These are phyloP conservation scores for Galerucella calmariensis DNA, from an alignment of 2,888 invertebrate genomes.

Conservation along the genomic window DNA sequence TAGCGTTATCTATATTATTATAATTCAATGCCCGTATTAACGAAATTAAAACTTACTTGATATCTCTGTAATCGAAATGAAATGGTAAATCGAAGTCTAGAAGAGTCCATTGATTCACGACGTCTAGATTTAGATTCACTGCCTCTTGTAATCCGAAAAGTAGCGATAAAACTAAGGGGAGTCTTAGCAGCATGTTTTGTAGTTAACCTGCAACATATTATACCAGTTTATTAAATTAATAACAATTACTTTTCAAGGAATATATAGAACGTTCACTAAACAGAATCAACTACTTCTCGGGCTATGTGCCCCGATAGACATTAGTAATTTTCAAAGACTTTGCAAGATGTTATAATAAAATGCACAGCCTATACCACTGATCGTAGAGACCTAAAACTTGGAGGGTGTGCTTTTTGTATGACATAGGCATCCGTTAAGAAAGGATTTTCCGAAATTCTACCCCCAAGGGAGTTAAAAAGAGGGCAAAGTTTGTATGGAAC, in stretches of 20 bases:
- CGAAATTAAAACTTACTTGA: constrained; percentile 52
- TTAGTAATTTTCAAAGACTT: too few relatives aligned
- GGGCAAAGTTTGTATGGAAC: too few relatives aligned
- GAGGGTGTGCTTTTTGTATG: too few relatives aligned
- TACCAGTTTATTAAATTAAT: not conserved
- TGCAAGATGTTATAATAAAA: too few relatives aligned
- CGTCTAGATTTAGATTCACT: constrained; percentile 67
- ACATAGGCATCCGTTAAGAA: too few relatives aligned
- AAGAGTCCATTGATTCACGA: constrained; percentile 77
- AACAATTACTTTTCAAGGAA: not conserved
- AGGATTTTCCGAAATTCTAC: too few relatives aligned
- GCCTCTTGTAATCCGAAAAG: constrained; percentile 11
- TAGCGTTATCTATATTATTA: not conserved
- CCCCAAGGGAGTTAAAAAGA: too few relatives aligned
- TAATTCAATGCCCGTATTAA: not conserved
- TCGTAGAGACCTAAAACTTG: too few relatives aligned
- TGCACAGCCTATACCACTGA: too few relatives aligned
- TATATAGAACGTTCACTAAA: not conserved
- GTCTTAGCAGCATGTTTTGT: constrained; percentile 54
- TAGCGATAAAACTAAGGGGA: not conserved
- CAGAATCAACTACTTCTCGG: too few relatives aligned
- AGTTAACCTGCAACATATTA: constrained; percentile 60
- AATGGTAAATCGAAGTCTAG: constrained; percentile 76
- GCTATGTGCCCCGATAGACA: too few relatives aligned
- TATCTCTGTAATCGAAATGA: constrained; percentile 61